Evolutionary conservation across 2,888 invertebrate genomes (phyloP).

Genomic region (Cyclophora punctaria): DNA sequence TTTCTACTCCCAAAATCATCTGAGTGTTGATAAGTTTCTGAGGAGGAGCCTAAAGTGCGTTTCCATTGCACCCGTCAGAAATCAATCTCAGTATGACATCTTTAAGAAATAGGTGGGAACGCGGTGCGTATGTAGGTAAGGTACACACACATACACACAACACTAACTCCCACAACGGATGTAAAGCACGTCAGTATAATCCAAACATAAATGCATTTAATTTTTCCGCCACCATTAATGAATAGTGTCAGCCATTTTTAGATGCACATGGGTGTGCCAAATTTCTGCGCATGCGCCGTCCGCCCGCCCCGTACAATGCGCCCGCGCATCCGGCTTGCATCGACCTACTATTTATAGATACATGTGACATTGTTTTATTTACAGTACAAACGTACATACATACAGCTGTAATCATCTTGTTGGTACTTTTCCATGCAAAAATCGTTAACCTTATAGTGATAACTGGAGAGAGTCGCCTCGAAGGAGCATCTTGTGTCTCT

Average conservation of each 20-base stretch:
- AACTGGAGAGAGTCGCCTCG: slow-evolving; percentile 34
- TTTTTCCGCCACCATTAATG: slow-evolving; percentile 22
- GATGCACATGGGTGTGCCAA: slow-evolving; percentile 51
- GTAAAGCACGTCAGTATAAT: slow-evolving; percentile 16
- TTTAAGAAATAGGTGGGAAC: slow-evolving; percentile 7
- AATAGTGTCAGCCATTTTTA: slow-evolving; percentile 49
- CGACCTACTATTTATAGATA: slow-evolving; percentile 58
- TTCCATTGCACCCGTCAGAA: too few relatives aligned
- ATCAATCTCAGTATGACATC: slow-evolving; percentile 4
- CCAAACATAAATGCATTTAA: slow-evolving; percentile 17
- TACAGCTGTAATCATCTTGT: slow-evolving; percentile 30
- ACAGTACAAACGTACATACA: slow-evolving; percentile 5
- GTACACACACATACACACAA: not conserved
- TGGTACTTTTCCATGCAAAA: slow-evolving; percentile 68
- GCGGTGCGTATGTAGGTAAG: not conserved
- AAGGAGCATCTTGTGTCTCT: not conserved
- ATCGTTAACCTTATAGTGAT: slow-evolving; percentile 57
- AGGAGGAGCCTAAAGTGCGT: too few relatives aligned
- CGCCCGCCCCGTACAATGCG: slow-evolving; percentile 25
- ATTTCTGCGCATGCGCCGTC: slow-evolving; percentile 34
- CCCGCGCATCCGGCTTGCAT: slow-evolving; percentile 36
- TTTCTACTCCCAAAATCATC: too few relatives aligned
- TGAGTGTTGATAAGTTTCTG: too few relatives aligned
- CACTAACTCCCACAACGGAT: not conserved
- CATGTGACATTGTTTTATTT: slow-evolving; percentile 62